Evolutionary conservation across 2,797 vertebrate genomes (phyloP).

Genomic region (Buceros bicornis): DNA sequence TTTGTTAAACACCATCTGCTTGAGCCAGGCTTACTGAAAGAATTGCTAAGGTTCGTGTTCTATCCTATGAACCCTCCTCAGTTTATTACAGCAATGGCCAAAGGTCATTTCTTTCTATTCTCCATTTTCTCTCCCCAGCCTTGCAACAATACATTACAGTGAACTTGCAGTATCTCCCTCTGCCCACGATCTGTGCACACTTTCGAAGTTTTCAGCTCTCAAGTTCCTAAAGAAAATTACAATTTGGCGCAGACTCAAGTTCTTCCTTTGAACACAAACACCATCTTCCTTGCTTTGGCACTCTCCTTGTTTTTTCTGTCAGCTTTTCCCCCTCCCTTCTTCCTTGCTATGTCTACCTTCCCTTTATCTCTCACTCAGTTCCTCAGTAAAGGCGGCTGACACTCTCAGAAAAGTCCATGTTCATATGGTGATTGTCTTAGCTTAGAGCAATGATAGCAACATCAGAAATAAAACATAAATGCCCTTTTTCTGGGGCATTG

Average conservation of each 20-base stretch:
- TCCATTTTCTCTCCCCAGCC: not conserved
- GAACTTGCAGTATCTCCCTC: not conserved
- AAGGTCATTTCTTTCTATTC: slow-evolving; percentile 15
- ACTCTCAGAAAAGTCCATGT: not conserved
- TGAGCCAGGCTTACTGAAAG: not conserved
- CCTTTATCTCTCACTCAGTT: not conserved
- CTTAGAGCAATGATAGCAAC: slow-evolving; percentile 11
- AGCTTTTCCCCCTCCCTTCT: slow-evolving; percentile 5
- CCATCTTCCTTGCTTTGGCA: slow-evolving; percentile 35
- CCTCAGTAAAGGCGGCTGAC: not conserved
- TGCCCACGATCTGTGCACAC: not conserved
- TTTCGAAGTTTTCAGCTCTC: slow-evolving; percentile 13
- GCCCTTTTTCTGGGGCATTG: not conserved
- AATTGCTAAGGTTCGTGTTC: not conserved
- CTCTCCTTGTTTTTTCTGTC: slow-evolving; percentile 59
- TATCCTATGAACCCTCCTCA: not conserved
- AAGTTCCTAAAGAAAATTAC: slow-evolving; percentile 44
- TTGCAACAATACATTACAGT: not conserved
- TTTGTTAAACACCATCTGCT: not conserved
- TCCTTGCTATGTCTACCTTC: slow-evolving; percentile 9
- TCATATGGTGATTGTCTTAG: not conserved
- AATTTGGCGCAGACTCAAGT: slow-evolving; percentile 44
- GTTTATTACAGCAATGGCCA: not conserved
- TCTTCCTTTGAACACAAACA: slow-evolving; percentile 63
- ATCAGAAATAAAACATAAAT: slow-evolving; percentile 9